Conservation (phyloP, 2,113 vertebrate species). For the Prinia subflava region DNA sequence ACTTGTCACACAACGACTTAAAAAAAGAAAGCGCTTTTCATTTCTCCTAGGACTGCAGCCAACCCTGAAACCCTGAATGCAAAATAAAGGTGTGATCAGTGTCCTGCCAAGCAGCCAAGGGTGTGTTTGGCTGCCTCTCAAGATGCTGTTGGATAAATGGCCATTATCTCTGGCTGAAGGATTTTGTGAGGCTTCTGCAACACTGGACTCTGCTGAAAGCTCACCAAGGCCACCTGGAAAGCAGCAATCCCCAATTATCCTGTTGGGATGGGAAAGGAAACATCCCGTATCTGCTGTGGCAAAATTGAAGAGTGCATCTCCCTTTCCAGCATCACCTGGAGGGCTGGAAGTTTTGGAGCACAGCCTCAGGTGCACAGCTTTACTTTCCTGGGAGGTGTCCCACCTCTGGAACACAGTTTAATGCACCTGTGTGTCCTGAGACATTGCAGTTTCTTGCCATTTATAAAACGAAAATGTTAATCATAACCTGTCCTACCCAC, state of each 20-base stretch:
- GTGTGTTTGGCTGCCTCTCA: not conserved
- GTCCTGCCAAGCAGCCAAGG: not conserved
- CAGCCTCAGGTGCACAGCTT: not conserved
- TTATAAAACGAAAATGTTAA: not conserved
- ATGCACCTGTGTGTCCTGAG: accelerated
- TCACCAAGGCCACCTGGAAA: not conserved
- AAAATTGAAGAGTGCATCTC: not conserved
- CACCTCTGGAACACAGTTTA: not conserved
- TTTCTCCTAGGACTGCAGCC: not conserved
- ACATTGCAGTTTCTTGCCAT: not conserved
- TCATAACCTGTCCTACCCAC: not conserved
- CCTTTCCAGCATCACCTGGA: not conserved
- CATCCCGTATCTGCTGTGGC: accelerated
- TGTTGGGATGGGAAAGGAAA: not conserved
- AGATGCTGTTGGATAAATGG: not conserved
- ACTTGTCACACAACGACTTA: not conserved
- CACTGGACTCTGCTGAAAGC: not conserved
- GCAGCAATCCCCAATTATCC: not conserved
- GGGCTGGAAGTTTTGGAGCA: not conserved
- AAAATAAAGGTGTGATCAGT: not conserved
- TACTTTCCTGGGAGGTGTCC: not conserved
- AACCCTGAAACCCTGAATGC: not conserved
- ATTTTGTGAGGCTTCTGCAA: not conserved
- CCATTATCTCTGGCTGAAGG: not conserved
- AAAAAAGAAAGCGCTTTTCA: accelerated